phyloP scores from a whole-genome alignment of 1,140 invertebrate species.

The Caenorhabditis brenneri region DNA sequence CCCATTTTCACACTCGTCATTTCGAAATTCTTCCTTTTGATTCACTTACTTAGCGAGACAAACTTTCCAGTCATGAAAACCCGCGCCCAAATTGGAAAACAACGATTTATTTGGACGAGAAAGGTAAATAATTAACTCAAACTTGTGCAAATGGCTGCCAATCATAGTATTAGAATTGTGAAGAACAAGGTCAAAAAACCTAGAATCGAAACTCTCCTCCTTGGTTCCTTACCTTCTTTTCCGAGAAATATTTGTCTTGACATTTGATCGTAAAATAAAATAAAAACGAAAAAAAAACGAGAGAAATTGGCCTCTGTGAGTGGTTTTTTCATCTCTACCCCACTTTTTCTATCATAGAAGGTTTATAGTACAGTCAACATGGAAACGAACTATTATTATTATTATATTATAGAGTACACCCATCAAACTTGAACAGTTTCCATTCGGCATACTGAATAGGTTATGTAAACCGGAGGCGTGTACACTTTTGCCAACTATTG shows the following conservation, averaged over 20 bases:
- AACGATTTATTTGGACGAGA: constrained; percentile 57
- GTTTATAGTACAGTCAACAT: constrained; percentile 9
- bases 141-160: neutral
- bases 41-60: neutral
- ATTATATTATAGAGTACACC: neutral
- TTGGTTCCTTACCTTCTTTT: neutral
- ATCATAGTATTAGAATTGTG: neutral
- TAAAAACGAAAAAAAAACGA: constrained; percentile 13
- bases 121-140: constrained; percentile 49
- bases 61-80: constrained; percentile 31
- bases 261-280: constrained; percentile 45
- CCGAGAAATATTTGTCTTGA: constrained; percentile 39
- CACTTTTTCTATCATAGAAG: neutral
- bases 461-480: neutral
- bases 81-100: constrained; percentile 37
- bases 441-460: neutral
- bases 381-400: neutral
- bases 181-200: constrained; percentile 9
- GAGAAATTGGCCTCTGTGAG: neutral
- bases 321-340: constrained; percentile 11
- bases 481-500: neutral
- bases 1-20: constrained; percentile 34
- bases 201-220: neutral
- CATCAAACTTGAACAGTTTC: constrained; percentile 13
- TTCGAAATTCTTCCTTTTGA: constrained; percentile 48